Conservation (phyloP, 1,140 invertebrate genomes). For the Muscidifurax raptorellus region DNA sequence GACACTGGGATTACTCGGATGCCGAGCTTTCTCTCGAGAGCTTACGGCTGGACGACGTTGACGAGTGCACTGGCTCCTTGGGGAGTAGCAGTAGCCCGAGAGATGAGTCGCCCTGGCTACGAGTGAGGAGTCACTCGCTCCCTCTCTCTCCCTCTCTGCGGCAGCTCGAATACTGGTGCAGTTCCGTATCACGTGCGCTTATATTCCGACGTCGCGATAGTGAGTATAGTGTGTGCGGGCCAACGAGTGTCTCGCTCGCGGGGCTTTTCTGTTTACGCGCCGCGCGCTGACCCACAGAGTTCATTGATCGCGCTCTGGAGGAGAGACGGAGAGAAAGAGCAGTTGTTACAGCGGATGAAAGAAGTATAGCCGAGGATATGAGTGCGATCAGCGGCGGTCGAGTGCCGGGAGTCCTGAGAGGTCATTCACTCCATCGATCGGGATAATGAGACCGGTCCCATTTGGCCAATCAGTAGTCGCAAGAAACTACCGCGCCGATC, state of each 20-base stretch:
- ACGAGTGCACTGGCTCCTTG: too few relatives aligned
- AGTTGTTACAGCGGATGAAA: not conserved
- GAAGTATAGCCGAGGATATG: not conserved
- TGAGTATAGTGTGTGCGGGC: not conserved
- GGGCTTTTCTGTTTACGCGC: not conserved
- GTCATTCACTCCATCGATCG: not conserved
- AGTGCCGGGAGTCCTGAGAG: not conserved
- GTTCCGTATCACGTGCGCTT: not conserved
- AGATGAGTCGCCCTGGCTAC: too few relatives aligned
- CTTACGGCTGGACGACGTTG: too few relatives aligned
- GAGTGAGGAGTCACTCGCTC: conserved; percentile 2
- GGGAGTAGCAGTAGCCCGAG: too few relatives aligned
- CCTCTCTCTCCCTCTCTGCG: too few relatives aligned
- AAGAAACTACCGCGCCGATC: not conserved
- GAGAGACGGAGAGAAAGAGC: not conserved
- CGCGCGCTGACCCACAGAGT: not conserved
- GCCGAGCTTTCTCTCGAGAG: not conserved
- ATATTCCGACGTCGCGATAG: not conserved
- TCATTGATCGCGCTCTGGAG: not conserved
- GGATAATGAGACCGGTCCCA: not conserved
- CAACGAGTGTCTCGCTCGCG: not conserved
- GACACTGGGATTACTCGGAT: not conserved
- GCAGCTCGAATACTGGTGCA: not conserved
- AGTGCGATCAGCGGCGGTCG: not conserved
- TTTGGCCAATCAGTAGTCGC: not conserved